phyloP scores from a whole-genome alignment of 2,797 vertebrate species.

The Pagetopsis macropterus region DNA sequence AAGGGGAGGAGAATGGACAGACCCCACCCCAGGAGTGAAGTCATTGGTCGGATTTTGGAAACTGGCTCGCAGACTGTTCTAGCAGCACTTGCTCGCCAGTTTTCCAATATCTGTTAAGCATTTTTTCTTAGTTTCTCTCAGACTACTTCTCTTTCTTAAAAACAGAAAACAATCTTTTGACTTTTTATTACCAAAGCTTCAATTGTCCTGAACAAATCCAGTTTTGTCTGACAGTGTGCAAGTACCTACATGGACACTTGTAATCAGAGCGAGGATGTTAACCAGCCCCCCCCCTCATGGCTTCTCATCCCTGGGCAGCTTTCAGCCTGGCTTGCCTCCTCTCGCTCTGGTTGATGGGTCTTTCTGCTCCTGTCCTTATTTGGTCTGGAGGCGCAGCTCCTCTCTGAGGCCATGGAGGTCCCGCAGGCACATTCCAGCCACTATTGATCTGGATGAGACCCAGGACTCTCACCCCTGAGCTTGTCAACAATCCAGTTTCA shows the following conservation, averaged over 20 bases:
- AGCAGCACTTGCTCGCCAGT: constrained; percentile 38
- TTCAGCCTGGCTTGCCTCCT: constrained; percentile 44
- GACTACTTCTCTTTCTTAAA: neutral
- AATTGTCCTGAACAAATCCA: neutral
- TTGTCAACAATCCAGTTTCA: constrained; percentile 34
- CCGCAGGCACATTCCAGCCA: constrained; percentile 81
- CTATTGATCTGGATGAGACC: constrained; percentile 80
- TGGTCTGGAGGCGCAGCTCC: constrained; percentile 84
- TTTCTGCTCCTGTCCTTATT: constrained; percentile 84
- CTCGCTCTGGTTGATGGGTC: constrained; percentile 59
- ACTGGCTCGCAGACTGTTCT: constrained; percentile 37
- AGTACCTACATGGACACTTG: constrained; percentile 24
- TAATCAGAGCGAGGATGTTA: constrained; percentile 34
- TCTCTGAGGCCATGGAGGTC: constrained; percentile 73
- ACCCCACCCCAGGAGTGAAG: constrained; percentile 72
- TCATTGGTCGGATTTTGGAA: constrained; percentile 70
- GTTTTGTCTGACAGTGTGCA: neutral
- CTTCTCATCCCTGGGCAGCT: constrained; percentile 51
- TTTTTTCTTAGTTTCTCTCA: neutral
- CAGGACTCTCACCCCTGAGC: constrained; percentile 57
- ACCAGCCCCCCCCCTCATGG: constrained; percentile 5
- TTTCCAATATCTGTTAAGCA: constrained; percentile 12
- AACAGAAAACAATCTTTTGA: neutral
- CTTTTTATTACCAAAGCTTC: neutral
- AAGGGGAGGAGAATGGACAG: constrained; percentile 61